Conservation (phyloP, 2,113 vertebrate genomes). For the Tachysurus vachellii region DNA sequence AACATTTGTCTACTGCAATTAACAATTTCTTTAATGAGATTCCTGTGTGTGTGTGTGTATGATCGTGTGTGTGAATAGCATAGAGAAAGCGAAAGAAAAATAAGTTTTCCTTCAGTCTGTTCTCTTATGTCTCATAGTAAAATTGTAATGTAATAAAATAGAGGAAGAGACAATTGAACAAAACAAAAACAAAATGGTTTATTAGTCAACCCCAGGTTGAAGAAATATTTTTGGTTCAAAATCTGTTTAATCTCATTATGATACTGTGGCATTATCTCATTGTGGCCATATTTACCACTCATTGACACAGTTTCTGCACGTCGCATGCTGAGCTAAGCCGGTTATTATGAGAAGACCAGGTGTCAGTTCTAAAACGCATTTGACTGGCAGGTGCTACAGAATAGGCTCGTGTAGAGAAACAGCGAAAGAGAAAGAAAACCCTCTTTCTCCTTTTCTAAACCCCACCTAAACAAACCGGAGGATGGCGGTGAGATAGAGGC, state of each 20-base stretch:
- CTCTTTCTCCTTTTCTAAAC: constrained; percentile 60
- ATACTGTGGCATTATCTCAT: constrained; percentile 53
- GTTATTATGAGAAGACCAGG: constrained; percentile 50
- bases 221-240: constrained; percentile 26
- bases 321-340: constrained; percentile 45
- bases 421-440: constrained; percentile 9
- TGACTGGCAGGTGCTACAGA: constrained; percentile 65
- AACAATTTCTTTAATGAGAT: constrained; percentile 94
- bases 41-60: constrained; percentile 74
- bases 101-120: not conserved
- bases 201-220: not conserved
- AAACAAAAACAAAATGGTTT: not conserved
- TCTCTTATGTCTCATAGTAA: not conserved
- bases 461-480: constrained; percentile 44
- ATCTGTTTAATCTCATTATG: constrained; percentile 45
- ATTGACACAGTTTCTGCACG: constrained; percentile 55
- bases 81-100: constrained; percentile 55
- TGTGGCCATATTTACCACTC: constrained; percentile 57
- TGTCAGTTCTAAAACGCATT: constrained; percentile 39
- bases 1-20: constrained; percentile 86
- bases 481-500: constrained; percentile 53
- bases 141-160: not conserved
- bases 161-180: not conserved
- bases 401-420: constrained; percentile 12
- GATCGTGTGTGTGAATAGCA: constrained; percentile 65